A percentile compares a stretch with the other conserved stretches of the same genome.
Conservation (phyloP, 2,888 invertebrate genomes). For the Hartigia nigra region DNA sequence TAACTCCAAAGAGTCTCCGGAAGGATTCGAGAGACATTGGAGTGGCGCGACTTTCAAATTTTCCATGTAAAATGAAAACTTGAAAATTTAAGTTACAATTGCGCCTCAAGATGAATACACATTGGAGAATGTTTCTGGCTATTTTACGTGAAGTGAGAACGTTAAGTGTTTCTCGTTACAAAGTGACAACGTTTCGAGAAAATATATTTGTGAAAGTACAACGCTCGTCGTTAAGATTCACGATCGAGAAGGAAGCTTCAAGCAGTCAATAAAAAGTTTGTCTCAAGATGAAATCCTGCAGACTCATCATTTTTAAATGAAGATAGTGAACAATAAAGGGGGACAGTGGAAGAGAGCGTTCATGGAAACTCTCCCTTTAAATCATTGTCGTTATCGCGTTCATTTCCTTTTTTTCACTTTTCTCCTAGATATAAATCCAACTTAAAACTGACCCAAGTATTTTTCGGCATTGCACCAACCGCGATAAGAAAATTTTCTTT, state of each 20-base stretch:
- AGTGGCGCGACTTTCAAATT: no score
- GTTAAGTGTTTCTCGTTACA: not conserved
- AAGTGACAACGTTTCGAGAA: not conserved
- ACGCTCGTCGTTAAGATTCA: not conserved
- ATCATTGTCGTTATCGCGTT: not conserved
- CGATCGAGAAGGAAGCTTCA: not conserved
- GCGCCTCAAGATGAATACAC: not conserved
- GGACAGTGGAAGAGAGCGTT: not conserved
- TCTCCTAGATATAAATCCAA: not conserved
- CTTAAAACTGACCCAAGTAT: not conserved
- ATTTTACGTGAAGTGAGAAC: not conserved
- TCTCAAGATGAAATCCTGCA: not conserved
- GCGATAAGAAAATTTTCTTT: not conserved
- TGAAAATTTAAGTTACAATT: no score
- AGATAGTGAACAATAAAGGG: not conserved
- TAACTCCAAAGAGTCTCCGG: not conserved
- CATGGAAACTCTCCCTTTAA: slow-evolving; percentile 1
- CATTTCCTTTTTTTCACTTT: not conserved
- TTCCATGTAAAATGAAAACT: no score
- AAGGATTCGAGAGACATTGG: no score
- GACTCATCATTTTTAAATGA: not conserved
- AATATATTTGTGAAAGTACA: not conserved
- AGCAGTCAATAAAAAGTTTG: not conserved
- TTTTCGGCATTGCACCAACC: not conserved
- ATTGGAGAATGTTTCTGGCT: not conserved